Percentiles rank a stretch among this genome's conserved stretches.
phyloP scores from a whole-genome alignment of 2,888 invertebrate genomes.

The Ypsolopha sequella region DNA sequence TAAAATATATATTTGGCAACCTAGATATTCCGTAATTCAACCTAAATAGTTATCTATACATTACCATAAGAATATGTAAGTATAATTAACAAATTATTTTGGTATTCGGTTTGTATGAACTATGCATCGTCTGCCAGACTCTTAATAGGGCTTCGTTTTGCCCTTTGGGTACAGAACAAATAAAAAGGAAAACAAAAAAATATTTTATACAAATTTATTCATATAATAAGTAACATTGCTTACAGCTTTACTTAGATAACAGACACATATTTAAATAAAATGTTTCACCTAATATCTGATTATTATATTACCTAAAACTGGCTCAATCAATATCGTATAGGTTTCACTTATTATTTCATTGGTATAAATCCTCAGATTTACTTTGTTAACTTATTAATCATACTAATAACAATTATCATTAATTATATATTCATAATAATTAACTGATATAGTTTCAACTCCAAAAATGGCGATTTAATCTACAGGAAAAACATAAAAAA shows the following conservation, averaged over 20 bases:
- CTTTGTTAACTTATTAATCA: too few relatives aligned
- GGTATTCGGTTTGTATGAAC: too few relatives aligned
- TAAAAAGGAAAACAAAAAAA: slow-evolving; percentile 7
- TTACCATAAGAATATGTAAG: too few relatives aligned
- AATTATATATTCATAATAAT: not conserved
- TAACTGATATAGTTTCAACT: not conserved
- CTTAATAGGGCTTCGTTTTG: too few relatives aligned
- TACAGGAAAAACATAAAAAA: not conserved
- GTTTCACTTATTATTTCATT: not conserved
- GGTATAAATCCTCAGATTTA: too few relatives aligned
- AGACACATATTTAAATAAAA: slow-evolving; percentile 2
- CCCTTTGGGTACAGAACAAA: not conserved
- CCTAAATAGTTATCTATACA: too few relatives aligned
- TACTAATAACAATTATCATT: too few relatives aligned
- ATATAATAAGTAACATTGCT: slow-evolving; percentile 38
- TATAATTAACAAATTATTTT: too few relatives aligned
- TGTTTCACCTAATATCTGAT: slow-evolving; percentile 7
- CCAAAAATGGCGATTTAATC: not conserved
- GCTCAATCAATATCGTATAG: slow-evolving; percentile 11
- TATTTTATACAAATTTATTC: slow-evolving; percentile 41
- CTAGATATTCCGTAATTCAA: too few relatives aligned
- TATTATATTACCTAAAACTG: slow-evolving; percentile 19
- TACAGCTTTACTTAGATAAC: slow-evolving; percentile 23
- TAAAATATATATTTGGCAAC: too few relatives aligned
- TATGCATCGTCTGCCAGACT: too few relatives aligned